Conservation (phyloP, 2,113 vertebrate genomes). For the Pipa parva region DNA sequence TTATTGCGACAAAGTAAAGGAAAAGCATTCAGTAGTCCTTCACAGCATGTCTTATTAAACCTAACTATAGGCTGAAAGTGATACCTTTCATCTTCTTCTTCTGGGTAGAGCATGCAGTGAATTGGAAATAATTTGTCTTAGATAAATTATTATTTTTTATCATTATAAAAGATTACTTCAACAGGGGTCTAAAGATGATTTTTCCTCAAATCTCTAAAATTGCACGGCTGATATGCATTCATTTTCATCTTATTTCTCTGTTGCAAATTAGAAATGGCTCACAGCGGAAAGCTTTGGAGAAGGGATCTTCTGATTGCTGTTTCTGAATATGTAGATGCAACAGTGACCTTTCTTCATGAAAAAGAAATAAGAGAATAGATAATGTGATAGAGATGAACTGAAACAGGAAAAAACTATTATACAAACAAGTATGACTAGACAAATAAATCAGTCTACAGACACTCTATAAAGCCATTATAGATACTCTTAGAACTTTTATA, state of each 20-base stretch:
- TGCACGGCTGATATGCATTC: constrained; percentile 26
- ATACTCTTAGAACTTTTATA: not conserved
- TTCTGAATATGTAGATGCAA: constrained; percentile 33
- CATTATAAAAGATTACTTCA: constrained; percentile 5
- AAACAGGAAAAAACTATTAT: not conserved
- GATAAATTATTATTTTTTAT: constrained; percentile 13
- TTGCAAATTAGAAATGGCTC: constrained; percentile 26
- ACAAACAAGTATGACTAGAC: not conserved
- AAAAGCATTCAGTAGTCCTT: not conserved
- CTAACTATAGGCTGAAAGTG: not conserved
- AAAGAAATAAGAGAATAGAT: constrained; percentile 10
- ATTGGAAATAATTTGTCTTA: not conserved
- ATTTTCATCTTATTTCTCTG: constrained; percentile 19
- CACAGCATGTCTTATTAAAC: not conserved
- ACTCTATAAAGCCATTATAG: not conserved
- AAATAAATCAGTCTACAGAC: not conserved
- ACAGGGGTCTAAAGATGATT: constrained; percentile 20
- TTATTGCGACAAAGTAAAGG: not conserved
- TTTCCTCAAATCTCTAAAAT: constrained; percentile 26
- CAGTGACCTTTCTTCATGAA: constrained; percentile 21
- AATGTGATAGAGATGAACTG: not conserved
- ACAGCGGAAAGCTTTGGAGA: constrained; percentile 13
- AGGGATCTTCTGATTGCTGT: constrained; percentile 11
- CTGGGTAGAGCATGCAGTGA: not conserved
- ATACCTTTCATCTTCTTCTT: not conserved